Evolutionary conservation across 2,113 vertebrate genomes (phyloP), one percentile per base, ranked within the genome.

Genomic region (Pterophyllum scalare): DNA sequence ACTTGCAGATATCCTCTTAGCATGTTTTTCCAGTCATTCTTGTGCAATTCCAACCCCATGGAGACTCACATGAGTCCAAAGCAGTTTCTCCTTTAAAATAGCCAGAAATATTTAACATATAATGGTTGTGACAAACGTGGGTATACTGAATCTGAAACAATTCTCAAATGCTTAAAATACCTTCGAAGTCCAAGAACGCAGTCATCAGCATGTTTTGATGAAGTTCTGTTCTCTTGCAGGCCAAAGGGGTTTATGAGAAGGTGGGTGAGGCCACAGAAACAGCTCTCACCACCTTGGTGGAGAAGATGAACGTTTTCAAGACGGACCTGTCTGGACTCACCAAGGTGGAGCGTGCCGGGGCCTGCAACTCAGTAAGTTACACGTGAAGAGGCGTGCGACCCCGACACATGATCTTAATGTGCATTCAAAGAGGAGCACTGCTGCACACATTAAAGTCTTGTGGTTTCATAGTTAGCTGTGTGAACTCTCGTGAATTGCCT

Each of bases 291-390:
- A 99, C 98, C 76, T 91, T 99, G 89, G 98, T 99, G 89, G 98
- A 99, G 94, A 99, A 99, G 94, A 99, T 99, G 98, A 99, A 99
- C 0, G 97, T 99, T 52, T 99, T 99, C 82, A 95, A 97, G 90
- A 98, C 97, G 0, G 95, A 98, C 67, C 78, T 97, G 67, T 95
- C 94, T 12, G 84, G 88, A 20, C 92, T 99, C 62, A 97, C 96
- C 80, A 97, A 94, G 81, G 98, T 99, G 92, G 98, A 99, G 79
- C 94, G 97, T 57, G 98, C 98, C 20, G 96, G 96, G 0, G 95
- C 95, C 59, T 99, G 98, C 95, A 99, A 98, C 38, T 86, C 94
- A 1, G 98, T 99, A 94, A 97, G 94, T 17, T 24, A 2, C 35
- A 8, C 7, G 11, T 13, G 17, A 17, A 62, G 8, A 38, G 17